phyloP scores from a whole-genome alignment of 2,888 invertebrate genomes.

The Phyllotreta cruciferae region DNA sequence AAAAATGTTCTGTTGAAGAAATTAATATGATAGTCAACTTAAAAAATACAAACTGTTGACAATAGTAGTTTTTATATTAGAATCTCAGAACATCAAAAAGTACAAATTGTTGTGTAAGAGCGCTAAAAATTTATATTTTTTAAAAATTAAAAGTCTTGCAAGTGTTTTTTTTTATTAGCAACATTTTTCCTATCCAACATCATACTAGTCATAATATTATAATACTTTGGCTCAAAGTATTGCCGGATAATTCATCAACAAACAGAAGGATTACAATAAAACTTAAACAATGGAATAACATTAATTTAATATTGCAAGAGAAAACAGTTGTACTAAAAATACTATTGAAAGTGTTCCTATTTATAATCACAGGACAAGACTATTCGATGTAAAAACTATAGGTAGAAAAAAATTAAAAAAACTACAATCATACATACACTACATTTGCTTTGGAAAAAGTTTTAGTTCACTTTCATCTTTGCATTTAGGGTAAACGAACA shows the following conservation, averaged over 20 bases:
- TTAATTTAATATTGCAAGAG: slow-evolving; percentile 14
- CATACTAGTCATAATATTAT: too few species aligned
- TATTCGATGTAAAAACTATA: slow-evolving; percentile 23
- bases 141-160: too few species aligned
- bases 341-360: slow-evolving; percentile 6
- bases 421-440: background rate
- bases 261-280: background rate
- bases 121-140: too few species aligned
- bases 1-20: too few species aligned
- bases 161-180: too few species aligned
- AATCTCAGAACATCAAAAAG: too few species aligned
- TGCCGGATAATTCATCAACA: background rate
- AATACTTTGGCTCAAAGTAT: too few species aligned
- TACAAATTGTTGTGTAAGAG: too few species aligned
- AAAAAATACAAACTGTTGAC: too few species aligned
- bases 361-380: slow-evolving; percentile 19
- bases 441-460: background rate
- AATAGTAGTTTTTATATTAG: too few species aligned
- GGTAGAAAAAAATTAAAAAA: slow-evolving; percentile 9
- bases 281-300: slow-evolving; percentile 6
- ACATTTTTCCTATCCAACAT: too few species aligned
- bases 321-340: slow-evolving; percentile 19
- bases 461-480: slow-evolving; percentile 41
- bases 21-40: too few species aligned
- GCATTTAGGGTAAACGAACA: slow-evolving; percentile 61